Percentiles rank a stretch among this genome's conserved stretches.
phyloP scores from a whole-genome alignment of 2,113 vertebrate genomes.

The Ahaetulla prasina region DNA sequence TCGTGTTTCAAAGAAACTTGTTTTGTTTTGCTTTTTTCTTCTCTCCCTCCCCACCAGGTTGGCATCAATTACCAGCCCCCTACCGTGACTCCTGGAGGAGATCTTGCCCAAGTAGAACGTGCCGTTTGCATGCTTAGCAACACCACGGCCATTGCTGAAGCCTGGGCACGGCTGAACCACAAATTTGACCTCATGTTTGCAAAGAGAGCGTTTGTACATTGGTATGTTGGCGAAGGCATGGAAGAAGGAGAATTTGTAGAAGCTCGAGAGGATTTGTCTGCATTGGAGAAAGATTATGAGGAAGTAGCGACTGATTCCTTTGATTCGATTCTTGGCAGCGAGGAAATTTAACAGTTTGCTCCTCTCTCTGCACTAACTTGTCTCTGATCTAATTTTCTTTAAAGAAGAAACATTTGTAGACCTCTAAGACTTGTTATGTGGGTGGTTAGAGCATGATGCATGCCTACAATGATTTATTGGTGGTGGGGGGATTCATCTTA shows the following conservation, averaged over 20 bases:
- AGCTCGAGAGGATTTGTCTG: slow-evolving; percentile 69
- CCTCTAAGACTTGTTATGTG: background rate
- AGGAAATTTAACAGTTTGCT: slow-evolving; percentile 56
- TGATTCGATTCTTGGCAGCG: slow-evolving; percentile 60
- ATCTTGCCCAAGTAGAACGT: slow-evolving; percentile 66
- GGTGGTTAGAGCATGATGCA: background rate
- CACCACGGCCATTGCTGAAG: slow-evolving; percentile 70
- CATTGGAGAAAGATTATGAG: slow-evolving; percentile 74
- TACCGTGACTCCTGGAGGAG: slow-evolving; percentile 64
- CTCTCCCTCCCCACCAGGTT: slow-evolving; percentile 53
- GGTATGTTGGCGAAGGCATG: slow-evolving; percentile 73
- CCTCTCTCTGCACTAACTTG: background rate
- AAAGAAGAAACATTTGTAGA: background rate
- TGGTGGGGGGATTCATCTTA: background rate
- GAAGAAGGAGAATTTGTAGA: slow-evolving; percentile 72
- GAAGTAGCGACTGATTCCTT: slow-evolving; percentile 68
- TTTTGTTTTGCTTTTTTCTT: background rate
- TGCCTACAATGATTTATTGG: background rate
- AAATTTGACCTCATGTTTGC: slow-evolving; percentile 72
- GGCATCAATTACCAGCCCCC: slow-evolving; percentile 75
- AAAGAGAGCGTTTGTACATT: slow-evolving; percentile 74
- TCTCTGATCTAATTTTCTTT: slow-evolving; percentile 37
- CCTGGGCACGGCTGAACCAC: slow-evolving; percentile 69
- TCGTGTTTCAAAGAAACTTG: background rate
- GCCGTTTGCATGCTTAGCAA: slow-evolving; percentile 75